Base-by-base conservation (phyloP, 2,888 invertebrate species). In the Apodemia zela region DNA sequence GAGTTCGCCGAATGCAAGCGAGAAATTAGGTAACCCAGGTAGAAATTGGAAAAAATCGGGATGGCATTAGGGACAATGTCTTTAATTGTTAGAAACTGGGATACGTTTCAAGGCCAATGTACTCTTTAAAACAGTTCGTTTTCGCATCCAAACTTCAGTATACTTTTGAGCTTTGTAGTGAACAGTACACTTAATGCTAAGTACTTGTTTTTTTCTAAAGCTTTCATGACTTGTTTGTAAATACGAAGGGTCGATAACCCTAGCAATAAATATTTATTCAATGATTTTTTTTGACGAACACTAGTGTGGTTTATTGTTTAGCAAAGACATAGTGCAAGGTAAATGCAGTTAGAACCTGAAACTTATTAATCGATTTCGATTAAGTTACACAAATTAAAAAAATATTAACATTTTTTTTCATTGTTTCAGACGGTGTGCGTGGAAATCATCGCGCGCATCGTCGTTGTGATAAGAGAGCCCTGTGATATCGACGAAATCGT, bases 401-500 rank as follows among this genome's bases (percentile, higher is more conserved):
- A 15, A 42, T 42, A 38, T 59, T 38, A 61, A 61, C 42, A 47
- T 17, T 62, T 64, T 38, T 64, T 79, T 81, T 72, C 75, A 69
- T 91, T 90, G 91, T 91, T 91, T 25, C 89, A 91, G 91, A 87
- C 88, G 88, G 89, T 88, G 89, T 88, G 89, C 87, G 89, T 88
- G 81, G 79, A 77, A 79, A 73, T 79, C 80, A 80, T 81, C 84
- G 87, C 90, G 90, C 85, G 87, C 89, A 89, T 88, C 89, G 85
- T 87, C 85, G 83, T 84, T 89, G 91, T 91, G 91, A 91, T 91
- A 90, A 87, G 87, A 85, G 87, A 87, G 82, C 83, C 86, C 90
- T 91, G 91, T 91, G 91, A 91, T 91, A 91, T 87, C 87, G 89
- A 89, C 88, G 86, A 89, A 84, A 86, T 88, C 90, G 90, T 87